phyloP scores from a whole-genome alignment of 2,797 vertebrate genomes.

The Morus bassanus region DNA sequence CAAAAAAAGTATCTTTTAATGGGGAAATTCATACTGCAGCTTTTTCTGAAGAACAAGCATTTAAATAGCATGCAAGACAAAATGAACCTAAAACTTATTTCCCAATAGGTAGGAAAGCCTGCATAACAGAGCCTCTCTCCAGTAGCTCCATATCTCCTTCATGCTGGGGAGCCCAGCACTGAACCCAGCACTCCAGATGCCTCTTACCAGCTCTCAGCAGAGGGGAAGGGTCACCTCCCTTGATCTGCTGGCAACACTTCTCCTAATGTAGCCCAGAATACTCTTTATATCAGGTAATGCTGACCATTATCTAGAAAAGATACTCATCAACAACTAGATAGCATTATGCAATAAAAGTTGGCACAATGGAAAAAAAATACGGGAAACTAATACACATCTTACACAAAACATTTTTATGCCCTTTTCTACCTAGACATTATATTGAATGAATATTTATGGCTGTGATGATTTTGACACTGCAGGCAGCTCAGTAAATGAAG shows the following conservation, averaged over 20 bases:
- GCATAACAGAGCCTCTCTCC: not conserved
- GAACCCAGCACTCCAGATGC: not conserved
- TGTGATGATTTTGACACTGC: not conserved
- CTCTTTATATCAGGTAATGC: not conserved
- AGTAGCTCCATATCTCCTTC: not conserved
- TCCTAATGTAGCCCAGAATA: not conserved
- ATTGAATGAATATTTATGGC: not conserved
- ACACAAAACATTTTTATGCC: fast-evolving
- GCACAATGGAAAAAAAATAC: not conserved
- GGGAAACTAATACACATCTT: not conserved
- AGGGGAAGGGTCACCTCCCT: not conserved
- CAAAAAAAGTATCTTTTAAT: not conserved
- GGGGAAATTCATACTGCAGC: not conserved
- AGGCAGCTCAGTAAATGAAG: not conserved
- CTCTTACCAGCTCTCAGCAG: not conserved
- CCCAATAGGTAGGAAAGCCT: not conserved
- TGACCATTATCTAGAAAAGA: not conserved
- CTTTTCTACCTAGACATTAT: not conserved
- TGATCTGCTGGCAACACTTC: not conserved
- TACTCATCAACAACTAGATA: not conserved
- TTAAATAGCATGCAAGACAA: not conserved
- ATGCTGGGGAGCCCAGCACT: not conserved
- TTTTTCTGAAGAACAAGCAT: not conserved
- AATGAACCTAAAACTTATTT: not conserved
- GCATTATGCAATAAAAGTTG: not conserved